A percentile compares a stretch with the other conserved stretches of the same genome.
These are phyloP conservation scores for Theropithecus gelada DNA, from an alignment of 2,113 vertebrate genomes.

Conservation along the genomic window DNA sequence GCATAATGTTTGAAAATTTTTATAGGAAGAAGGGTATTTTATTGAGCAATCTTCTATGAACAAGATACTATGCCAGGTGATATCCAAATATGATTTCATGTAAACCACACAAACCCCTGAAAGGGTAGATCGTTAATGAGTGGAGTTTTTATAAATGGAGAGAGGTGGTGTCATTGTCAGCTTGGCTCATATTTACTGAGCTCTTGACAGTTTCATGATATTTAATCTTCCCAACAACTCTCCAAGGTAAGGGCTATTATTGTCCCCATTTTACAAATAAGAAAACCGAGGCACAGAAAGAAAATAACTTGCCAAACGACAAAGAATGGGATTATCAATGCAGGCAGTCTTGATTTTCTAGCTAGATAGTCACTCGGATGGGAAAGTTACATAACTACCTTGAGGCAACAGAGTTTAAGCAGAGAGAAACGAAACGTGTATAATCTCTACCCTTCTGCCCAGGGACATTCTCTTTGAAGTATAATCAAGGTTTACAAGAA, in stretches of 20 bases:
- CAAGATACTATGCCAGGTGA: not conserved
- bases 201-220: not conserved
- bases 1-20: not conserved
- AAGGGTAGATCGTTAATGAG: not conserved
- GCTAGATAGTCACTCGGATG: not conserved
- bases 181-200: no score
- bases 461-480: conserved; percentile 71
- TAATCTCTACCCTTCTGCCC: conserved; percentile 60
- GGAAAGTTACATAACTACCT: not conserved
- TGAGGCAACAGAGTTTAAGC: not conserved
- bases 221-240: not conserved
- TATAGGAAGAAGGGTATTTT: not conserved
- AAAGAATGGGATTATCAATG: not conserved
- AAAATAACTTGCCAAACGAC: conserved; percentile 22
- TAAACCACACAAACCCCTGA: not conserved
- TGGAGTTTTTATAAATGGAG: not conserved
- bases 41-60: not conserved
- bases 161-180: not conserved
- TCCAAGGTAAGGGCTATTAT: not conserved
- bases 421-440: conserved; percentile 29
- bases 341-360: not conserved
- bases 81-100: not conserved
- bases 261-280: not conserved
- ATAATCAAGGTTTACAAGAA: conserved; percentile 64
- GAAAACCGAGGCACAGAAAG: not conserved